Evolutionary conservation across 2,888 invertebrate genomes (phyloP).

Genomic region (Patella caerulea): DNA sequence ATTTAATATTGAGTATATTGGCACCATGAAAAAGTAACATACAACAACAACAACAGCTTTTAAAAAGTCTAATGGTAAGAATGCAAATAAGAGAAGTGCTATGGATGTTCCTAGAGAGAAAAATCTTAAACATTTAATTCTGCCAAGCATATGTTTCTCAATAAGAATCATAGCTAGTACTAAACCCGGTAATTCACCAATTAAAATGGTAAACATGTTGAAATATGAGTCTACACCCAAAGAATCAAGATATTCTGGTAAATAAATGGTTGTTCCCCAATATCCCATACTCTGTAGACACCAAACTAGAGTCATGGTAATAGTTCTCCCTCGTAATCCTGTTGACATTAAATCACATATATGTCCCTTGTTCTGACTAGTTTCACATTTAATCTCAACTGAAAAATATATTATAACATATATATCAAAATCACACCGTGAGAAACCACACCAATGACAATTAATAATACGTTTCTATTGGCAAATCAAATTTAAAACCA

Average conservation of each 20-base stretch:
- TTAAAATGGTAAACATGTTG: conserved; percentile 59
- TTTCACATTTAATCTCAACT: conserved; percentile 52
- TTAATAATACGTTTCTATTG: too few species aligned
- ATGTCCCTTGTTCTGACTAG: conserved; percentile 42
- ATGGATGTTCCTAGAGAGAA: conserved; percentile 51
- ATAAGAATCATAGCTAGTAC: conserved; percentile 58
- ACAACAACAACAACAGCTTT: conserved; percentile 56
- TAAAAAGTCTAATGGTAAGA: conserved; percentile 48
- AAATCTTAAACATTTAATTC: conserved; percentile 57
- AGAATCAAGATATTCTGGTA: conserved; percentile 58
- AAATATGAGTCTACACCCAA: conserved; percentile 56
- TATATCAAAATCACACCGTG: neutral
- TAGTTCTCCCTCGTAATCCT: conserved; percentile 42
- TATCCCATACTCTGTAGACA: conserved; percentile 60
- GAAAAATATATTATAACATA: conserved; percentile 27
- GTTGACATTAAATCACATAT: conserved; percentile 49
- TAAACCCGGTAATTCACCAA: conserved; percentile 61
- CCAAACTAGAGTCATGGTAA: conserved; percentile 53
- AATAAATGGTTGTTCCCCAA: conserved; percentile 62
- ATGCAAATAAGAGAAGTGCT: conserved; percentile 52
- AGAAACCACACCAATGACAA: too few species aligned
- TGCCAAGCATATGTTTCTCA: conserved; percentile 55
- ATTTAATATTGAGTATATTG: conserved; percentile 62
- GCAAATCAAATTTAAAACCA: too few species aligned
- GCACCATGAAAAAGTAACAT: conserved; percentile 63